Evolutionary conservation across 1,140 invertebrate genomes (phyloP), one percentile per base, ranked within the genome.

Genomic region (Antheraea pernyi): DNA sequence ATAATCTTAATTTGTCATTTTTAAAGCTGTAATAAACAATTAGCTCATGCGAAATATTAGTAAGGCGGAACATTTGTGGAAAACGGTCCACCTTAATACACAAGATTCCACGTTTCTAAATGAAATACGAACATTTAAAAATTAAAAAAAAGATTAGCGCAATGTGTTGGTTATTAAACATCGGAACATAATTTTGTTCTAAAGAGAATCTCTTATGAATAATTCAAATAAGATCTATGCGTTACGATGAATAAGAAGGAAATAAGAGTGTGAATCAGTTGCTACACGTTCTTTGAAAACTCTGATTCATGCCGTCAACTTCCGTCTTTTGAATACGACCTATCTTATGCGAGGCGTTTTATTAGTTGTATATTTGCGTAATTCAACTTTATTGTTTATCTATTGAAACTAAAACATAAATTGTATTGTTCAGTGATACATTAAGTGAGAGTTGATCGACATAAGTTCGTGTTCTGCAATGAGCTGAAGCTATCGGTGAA

Each of bases 141-240:
- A 16, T 53, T 53, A 53, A 53, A 16, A 16, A 13, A 53, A 13
- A n/a, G n/a, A n/a, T n/a, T 53, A 53, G 16, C 39, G 8, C 39
- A 42, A n/a, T 1, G 7, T 7, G 39, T 7, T 42, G 39, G 39
- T 42, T 42, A 42, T 53, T 53, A 53, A 1, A 53, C 10, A 16
- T 53, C 46, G 11, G 9, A 53, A 53, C 11, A n/a, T 16, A 13
- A 9, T 53, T 48, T 53, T 53, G 46, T 53, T 53, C 11, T 53
- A 53, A 53, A 9, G 46, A 53, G 46, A 53, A 53, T 6, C 13
- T 16, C 13, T 53, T 53, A 53, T 53, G 46, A 53, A 53, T 53
- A 53, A 53, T 53, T 53, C 46, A 53, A 53, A 53, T 53, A n/a
- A 53, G 4, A 53, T 53, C 46, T 53, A 53, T 53, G 46, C 46